Evolutionary conservation across 30 jellyfish, hydroid and myxozoan species (phyloP).

Genomic region (Aurelia sp.): DNA sequence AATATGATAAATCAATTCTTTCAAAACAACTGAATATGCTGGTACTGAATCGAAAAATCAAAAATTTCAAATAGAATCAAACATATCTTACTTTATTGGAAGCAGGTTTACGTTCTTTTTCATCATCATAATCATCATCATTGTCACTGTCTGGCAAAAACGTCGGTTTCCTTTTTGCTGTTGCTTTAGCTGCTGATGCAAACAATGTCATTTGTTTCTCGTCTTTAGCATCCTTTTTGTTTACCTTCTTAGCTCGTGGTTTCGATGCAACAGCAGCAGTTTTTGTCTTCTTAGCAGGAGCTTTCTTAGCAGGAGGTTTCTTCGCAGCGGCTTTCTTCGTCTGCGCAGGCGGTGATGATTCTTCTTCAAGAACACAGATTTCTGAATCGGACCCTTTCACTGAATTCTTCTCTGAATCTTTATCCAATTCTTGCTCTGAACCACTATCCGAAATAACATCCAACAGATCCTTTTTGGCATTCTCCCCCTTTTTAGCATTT

Average conservation of each 20-base stretch:
- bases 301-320: conserved; percentile 36
- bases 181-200: conserved; percentile 41
- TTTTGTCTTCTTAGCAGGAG: conserved; percentile 19
- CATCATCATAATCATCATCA: conserved; percentile 21
- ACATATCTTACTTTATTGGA: neutral
- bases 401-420: neutral
- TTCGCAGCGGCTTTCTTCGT: conserved; percentile 13
- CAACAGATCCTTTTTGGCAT: conserved; percentile 1
- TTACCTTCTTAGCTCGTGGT: neutral
- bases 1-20: too few species aligned
- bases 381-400: neutral
- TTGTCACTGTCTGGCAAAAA: conserved; percentile 12
- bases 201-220: conserved; percentile 45
- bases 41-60: too few species aligned
- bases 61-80: neutral
- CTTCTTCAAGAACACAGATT: conserved; percentile 19
- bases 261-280: neutral
- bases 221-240: neutral
- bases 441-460: neutral
- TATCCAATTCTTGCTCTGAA: neutral
- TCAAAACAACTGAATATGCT: too few species aligned
- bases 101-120: neutral
- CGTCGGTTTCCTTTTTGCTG: conserved; percentile 28
- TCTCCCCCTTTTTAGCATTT: neutral
- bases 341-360: conserved; percentile 50